Evolutionary conservation across 2,797 vertebrate genomes (phyloP).

Genomic region (Aplochiton taeniatus): DNA sequence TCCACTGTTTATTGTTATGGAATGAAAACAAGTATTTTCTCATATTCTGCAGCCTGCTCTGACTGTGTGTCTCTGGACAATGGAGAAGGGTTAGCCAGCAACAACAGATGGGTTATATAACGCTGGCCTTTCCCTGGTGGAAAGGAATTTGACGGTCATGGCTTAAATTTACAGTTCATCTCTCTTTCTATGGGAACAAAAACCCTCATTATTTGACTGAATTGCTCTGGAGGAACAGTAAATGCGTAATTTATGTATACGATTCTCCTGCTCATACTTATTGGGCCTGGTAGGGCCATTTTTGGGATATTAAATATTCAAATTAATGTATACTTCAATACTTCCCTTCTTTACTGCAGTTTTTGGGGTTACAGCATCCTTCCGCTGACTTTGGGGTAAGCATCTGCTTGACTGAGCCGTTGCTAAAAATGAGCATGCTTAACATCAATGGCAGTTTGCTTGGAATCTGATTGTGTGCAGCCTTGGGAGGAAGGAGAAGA

Average conservation of each 20-base stretch:
- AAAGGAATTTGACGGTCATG: constrained; percentile 29
- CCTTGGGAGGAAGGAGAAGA: background rate
- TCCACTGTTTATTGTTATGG: background rate
- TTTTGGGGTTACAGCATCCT: background rate
- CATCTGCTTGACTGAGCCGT: background rate
- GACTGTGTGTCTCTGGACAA: constrained; percentile 14
- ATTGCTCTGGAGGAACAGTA: constrained; percentile 15
- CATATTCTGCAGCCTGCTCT: background rate
- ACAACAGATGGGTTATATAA: constrained; percentile 38
- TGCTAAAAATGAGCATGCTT: background rate
- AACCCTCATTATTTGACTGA: constrained; percentile 17
- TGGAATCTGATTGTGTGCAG: background rate
- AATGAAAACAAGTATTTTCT: constrained; percentile 3
- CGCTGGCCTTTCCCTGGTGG: constrained; percentile 15
- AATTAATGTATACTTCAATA: background rate
- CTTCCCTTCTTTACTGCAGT: background rate
- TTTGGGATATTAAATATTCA: background rate
- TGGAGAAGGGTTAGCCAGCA: constrained; percentile 22
- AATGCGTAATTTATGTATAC: constrained; percentile 5
- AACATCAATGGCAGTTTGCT: background rate
- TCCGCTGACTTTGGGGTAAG: background rate
- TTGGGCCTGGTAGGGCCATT: background rate
- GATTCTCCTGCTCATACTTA: constrained; percentile 11
- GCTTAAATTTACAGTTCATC: constrained; percentile 26
- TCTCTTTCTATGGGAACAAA: constrained; percentile 24